A percentile compares a stretch with the other conserved stretches of the same genome.
Evolutionary conservation across 2,888 invertebrate genomes (phyloP).

Genomic region (Rhyacophila evoluta): DNA sequence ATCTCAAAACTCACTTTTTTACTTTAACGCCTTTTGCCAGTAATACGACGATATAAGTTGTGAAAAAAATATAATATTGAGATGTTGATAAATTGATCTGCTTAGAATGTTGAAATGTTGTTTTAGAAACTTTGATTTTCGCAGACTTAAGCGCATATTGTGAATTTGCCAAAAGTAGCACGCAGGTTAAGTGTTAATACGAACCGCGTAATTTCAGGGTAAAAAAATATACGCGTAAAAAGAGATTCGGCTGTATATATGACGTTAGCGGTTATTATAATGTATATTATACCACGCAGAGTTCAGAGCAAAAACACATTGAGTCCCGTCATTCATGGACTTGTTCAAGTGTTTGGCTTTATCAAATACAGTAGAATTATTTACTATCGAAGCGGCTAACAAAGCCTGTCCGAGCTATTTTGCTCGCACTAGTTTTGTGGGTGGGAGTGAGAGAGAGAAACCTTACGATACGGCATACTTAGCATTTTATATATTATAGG

Average conservation of each 20-base stretch:
- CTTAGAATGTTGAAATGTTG: background rate
- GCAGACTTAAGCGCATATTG: background rate
- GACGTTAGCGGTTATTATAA: too few species aligned
- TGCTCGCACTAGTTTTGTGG: background rate
- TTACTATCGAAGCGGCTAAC: background rate
- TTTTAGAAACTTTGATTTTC: background rate
- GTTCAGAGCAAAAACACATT: slow-evolving; percentile 3
- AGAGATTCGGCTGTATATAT: too few species aligned
- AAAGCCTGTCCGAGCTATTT: background rate
- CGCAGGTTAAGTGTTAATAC: background rate
- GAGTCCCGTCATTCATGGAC: background rate
- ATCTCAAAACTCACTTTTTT: too few species aligned
- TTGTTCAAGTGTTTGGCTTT: background rate
- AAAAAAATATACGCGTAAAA: background rate
- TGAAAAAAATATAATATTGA: too few species aligned
- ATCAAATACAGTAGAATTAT: slow-evolving; percentile 10
- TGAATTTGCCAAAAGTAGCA: too few species aligned
- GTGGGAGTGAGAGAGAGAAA: background rate
- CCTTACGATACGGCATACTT: background rate
- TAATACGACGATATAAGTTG: too few species aligned
- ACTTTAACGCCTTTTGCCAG: too few species aligned
- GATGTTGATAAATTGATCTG: too few species aligned
- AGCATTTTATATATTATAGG: background rate
- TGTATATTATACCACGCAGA: background rate
- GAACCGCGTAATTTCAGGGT: background rate